Evolutionary conservation across 2,888 invertebrate species (phyloP), one percentile per base, ranked within the genome.

Genomic region (Andricus curvator): DNA sequence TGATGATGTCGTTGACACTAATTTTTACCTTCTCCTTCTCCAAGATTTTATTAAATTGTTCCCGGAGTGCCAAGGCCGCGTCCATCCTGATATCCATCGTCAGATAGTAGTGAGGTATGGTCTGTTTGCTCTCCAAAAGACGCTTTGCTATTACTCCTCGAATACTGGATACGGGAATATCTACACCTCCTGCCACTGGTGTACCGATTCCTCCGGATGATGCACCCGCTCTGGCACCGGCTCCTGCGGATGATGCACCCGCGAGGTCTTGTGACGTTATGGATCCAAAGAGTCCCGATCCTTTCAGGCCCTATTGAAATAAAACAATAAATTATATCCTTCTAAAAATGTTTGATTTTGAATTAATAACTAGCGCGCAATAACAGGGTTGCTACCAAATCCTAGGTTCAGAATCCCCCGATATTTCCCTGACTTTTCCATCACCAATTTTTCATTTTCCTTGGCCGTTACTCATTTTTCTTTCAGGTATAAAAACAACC

Each of bases 41-140:
- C 82, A 97, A 93, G 88, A 95, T 94, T 79, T 96, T 96, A 90
- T 99, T 99, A 84, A 98, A 95, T 82, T 95, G 94, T 86, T 95
- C 95, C 82, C 98, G 94, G 91, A 98, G 93, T 89, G 95, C 95
- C 79, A 98, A 83, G 25, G 95, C 93, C 83, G 94, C 91, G 90
- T 99, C 98, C 88, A 99, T 95, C 89, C 96, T 95, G 80, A 98
- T 94, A 79, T 99, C 98, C 65, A 96, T 94, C 0, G 97, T 95
- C 3, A 99, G 94, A 93, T 99, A 99, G 93, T 99, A 99, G 93
- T 99, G 99, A 6, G 99, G 99, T 90, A 99, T 97, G 76, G 96
- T 96, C 92, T 97, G 96, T 93, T 99, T 99, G 56, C 99, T 98
- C 89, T 97, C 96, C 2, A 96, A 91, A 77, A 99, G 94, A 62